Evolutionary conservation across 2,113 vertebrate genomes (phyloP), one percentile per base, ranked within the genome.

Genomic region (Equus quagga): DNA sequence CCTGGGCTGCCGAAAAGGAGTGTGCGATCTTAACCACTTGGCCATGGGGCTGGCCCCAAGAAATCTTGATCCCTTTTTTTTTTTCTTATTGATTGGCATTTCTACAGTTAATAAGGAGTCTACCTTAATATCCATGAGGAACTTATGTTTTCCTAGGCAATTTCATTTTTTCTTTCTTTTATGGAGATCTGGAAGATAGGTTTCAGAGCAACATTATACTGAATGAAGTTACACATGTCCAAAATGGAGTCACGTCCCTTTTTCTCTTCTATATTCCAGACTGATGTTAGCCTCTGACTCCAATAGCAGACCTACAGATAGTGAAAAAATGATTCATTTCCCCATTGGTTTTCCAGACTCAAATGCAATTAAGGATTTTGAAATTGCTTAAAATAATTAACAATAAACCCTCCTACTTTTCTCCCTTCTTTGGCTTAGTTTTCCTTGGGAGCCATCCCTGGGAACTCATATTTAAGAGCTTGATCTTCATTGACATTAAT

Each of bases 51-150:
- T 41, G 36, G 36, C 36, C 36, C 36, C 36, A 97, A 98, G 83
- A 56, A 97, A 94, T 97, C 89, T 88, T 97, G 97, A 82, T 96
- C 96, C 96, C 97, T 97, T 97, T 95, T 98, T 98, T 88, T 89
- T 98, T 96, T 97, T 96, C 94, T 84, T 97, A 88, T 70, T 96
- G 31, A 94, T 94, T 98, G 93, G 96, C 88, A 85, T 98, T 97
- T 94, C 87, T 97, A 54, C 36, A 75, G 31, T 79, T 96, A 73
- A 75, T 69, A 70, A 73, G 14, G 41, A 75, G 33, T 92, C 67
- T 92, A 73, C 14, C 41, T 84, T 92, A 54, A 92, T 12, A 64
- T 3, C 31, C 21, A 72, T 15, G 62, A 75, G 72, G 9, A 65
- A 54, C 7, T 94, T 49, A 41, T 28, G 10, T 58, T 60, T 96